Conservation (phyloP, 2,113 vertebrate species). For the Anarhynchus alexandrinus region DNA sequence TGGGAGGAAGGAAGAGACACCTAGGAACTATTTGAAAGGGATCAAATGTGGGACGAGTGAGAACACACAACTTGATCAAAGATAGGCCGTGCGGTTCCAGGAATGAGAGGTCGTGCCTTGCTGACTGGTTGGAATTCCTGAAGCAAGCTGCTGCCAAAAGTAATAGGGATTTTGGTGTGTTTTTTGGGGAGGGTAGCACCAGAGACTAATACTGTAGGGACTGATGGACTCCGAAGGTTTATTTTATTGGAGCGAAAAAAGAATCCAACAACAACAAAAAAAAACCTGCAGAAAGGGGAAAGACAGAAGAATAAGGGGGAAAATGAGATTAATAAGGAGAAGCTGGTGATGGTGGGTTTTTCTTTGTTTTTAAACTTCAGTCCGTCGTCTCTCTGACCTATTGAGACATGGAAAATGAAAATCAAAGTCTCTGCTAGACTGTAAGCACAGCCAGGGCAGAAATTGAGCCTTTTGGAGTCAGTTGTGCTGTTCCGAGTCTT, state of each 20-base stretch:
- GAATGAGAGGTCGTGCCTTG: not conserved
- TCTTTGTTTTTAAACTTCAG: not conserved
- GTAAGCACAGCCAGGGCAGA: too few relatives aligned
- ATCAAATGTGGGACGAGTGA: not conserved
- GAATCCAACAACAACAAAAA: not conserved
- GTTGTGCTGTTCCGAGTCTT: not conserved
- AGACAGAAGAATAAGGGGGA: not conserved
- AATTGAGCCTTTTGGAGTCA: not conserved
- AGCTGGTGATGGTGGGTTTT: not conserved
- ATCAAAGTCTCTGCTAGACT: not conserved
- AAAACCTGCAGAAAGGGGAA: not conserved
- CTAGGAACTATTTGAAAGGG: not conserved
- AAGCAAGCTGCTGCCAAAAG: not conserved
- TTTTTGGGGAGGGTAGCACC: not conserved
- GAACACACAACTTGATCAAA: constrained; percentile 18
- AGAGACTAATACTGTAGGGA: not conserved
- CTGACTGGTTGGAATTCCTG: not conserved
- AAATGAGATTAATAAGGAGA: not conserved
- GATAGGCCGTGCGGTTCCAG: not conserved
- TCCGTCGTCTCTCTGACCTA: not conserved
- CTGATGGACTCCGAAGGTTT: not conserved
- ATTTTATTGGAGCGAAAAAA: not conserved
- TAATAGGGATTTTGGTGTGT: not conserved
- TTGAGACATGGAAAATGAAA: not conserved
- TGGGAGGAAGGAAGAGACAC: not conserved